Evolutionary conservation across 2,797 vertebrate species (phyloP).

Genomic region (Pipistrellus pipistrellus): DNA sequence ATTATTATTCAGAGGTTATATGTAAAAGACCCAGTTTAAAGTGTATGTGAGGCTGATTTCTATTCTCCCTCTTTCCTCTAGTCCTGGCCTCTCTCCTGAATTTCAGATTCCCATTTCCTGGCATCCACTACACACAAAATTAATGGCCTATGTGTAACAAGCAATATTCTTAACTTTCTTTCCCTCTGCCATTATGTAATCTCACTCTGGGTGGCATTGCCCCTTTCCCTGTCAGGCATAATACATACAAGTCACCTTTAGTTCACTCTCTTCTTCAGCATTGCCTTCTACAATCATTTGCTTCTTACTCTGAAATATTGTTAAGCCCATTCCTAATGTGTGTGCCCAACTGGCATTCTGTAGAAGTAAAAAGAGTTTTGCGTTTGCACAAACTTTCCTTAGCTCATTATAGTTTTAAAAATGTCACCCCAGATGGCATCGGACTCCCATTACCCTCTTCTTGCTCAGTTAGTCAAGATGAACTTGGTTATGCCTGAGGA

Average conservation of each 20-base stretch:
- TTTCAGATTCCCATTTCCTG: constrained; percentile 19
- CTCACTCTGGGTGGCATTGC: not conserved
- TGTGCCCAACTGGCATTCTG: not conserved
- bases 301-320: not conserved
- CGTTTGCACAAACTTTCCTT: not conserved
- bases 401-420: not conserved
- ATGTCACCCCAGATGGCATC: not conserved
- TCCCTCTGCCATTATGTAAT: not conserved
- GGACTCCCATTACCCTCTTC: not conserved
- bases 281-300: not conserved
- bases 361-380: not conserved
- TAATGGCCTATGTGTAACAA: not conserved
- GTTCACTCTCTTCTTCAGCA: not conserved
- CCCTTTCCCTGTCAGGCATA: not conserved
- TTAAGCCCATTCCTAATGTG: not conserved
- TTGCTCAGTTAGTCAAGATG: not conserved
- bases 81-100: not conserved
- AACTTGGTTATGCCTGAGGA: not conserved
- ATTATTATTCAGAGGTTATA: not conserved
- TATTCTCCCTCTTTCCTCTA: not conserved
- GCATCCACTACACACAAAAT: not conserved
- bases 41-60: not conserved
- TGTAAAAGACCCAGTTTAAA: not conserved
- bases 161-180: not conserved
- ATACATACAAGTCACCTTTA: not conserved